Percentiles rank a stretch among this genome's conserved stretches.
Evolutionary conservation across 2,888 invertebrate species (phyloP).

Genomic region (Molanna angustata): DNA sequence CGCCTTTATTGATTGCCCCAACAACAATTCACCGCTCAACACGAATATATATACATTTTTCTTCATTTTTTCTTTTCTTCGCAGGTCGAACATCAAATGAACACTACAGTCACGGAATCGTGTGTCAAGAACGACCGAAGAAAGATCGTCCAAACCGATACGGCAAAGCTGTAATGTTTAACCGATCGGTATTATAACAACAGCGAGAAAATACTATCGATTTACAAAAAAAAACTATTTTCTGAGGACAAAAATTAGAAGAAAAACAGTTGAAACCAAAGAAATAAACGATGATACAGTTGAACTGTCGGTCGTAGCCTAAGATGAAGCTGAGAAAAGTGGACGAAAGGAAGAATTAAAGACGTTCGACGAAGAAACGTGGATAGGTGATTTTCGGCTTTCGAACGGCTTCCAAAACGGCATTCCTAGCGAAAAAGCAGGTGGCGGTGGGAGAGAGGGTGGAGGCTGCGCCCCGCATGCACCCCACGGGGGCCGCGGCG

Average conservation of each 20-base stretch:
- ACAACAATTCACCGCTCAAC: constrained; percentile 50
- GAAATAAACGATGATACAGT: neutral
- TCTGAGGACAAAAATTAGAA: neutral
- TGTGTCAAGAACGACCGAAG: constrained; percentile 26
- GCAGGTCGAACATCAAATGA: constrained; percentile 30
- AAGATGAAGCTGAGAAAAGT: constrained; percentile 19
- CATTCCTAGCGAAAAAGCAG: constrained; percentile 29
- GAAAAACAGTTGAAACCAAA: neutral
- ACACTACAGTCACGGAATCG: constrained; percentile 31
- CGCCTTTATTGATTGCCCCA: constrained; percentile 58
- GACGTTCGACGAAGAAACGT: constrained; percentile 6
- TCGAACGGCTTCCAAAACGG: constrained; percentile 30
- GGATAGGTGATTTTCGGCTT: constrained; percentile 4
- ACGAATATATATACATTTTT: constrained; percentile 25
- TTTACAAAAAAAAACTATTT: neutral
- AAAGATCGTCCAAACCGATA: constrained; percentile 25
- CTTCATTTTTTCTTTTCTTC: constrained; percentile 28
- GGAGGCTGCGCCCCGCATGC: constrained; percentile 56
- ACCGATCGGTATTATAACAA: too few species aligned
- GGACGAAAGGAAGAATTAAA: constrained; percentile 6
- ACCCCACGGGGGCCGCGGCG: constrained; percentile 69
- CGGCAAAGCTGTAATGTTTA: constrained; percentile 17
- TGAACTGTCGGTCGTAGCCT: neutral
- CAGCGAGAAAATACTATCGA: too few species aligned
- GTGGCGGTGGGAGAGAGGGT: constrained; percentile 32